phyloP scores from a whole-genome alignment of 2,113 vertebrate genomes.

The Campylorhamphus procurvoides region DNA sequence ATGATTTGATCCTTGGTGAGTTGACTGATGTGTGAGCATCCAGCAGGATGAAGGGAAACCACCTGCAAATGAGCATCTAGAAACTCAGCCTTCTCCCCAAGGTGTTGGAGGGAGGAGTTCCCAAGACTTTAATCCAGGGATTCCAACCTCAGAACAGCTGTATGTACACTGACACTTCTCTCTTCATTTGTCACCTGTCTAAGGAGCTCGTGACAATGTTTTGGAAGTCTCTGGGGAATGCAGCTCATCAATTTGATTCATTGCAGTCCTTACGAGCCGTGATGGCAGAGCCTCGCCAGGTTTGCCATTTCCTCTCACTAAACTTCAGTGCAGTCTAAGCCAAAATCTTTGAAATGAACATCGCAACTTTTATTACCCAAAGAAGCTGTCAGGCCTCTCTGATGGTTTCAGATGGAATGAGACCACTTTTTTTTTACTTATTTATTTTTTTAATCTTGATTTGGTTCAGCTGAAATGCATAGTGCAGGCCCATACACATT shows the following conservation, averaged over 20 bases:
- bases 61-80: not conserved
- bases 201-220: constrained; percentile 35
- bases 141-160: not conserved
- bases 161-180: not conserved
- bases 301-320: constrained; percentile 25
- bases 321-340: constrained; percentile 12
- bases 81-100: not conserved
- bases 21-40: not conserved
- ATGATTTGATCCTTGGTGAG: not conserved
- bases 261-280: not conserved
- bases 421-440: not conserved
- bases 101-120: not conserved
- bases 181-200: constrained; percentile 38
- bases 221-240: not conserved
- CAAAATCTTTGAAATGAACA: not conserved
- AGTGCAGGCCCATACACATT: not conserved
- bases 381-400: not conserved
- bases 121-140: not conserved
- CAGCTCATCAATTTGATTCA: constrained; percentile 51
- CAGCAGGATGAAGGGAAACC: not conserved
- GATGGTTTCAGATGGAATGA: not conserved
- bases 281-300: constrained; percentile 28
- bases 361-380: constrained; percentile 5
- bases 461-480: not conserved
- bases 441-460: not conserved